These are phyloP conservation scores for Megalops atlanticus DNA, from an alignment of 2,113 vertebrate genomes.

Conservation along the genomic window DNA sequence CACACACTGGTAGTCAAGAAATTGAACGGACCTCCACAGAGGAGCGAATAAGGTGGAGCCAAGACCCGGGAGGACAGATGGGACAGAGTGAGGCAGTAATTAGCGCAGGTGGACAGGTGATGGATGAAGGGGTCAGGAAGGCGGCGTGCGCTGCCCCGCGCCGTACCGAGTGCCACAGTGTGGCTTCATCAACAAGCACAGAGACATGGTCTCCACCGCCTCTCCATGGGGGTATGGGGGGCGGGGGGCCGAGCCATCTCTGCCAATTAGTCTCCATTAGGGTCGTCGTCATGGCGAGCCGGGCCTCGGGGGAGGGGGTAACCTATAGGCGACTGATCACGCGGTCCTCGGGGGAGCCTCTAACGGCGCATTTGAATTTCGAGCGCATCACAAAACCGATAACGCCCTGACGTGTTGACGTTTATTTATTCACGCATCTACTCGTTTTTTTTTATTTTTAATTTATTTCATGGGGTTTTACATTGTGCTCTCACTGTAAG, in stretches of 20 bases:
- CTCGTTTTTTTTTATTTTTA: neutral
- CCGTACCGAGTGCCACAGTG: neutral
- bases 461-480: neutral
- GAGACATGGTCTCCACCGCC: neutral
- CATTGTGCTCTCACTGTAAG: neutral
- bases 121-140: neutral
- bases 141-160: neutral
- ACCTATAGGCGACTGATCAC: neutral
- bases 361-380: neutral
- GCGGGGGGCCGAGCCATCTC: neutral
- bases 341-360: neutral
- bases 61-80: neutral
- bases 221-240: neutral
- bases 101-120: constrained; percentile 1
- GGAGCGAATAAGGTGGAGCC: neutral
- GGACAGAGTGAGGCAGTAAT: constrained; percentile 3
- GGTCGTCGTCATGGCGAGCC: neutral
- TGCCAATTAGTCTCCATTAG: constrained; percentile 20
- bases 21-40: no score
- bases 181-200: neutral
- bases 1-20: no score
- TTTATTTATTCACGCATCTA: neutral
- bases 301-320: neutral
- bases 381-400: neutral
- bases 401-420: neutral